Conservation (phyloP, 1,140 invertebrate species). For the Protaetia brevitarsis region DNA sequence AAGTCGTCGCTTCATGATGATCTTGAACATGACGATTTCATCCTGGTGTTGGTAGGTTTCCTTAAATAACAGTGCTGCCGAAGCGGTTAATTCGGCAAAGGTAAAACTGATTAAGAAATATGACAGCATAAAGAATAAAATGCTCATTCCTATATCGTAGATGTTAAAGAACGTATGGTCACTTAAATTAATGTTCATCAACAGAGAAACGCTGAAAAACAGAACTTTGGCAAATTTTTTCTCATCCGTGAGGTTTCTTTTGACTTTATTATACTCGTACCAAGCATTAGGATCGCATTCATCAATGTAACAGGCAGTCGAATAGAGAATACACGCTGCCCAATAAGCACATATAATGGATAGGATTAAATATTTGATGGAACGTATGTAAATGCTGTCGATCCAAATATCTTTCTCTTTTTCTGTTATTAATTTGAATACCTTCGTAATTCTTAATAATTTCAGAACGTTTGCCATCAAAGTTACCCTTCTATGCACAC, state of each 20-base stretch:
- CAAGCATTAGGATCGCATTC: neutral
- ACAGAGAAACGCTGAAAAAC: neutral
- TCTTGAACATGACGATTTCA: conserved; percentile 21
- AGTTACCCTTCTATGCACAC: neutral
- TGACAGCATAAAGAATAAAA: neutral
- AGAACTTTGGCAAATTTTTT: neutral
- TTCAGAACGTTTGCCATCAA: conserved; percentile 14
- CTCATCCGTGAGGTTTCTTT: neutral
- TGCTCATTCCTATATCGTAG: neutral
- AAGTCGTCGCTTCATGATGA: conserved; percentile 5
- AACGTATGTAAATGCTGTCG: neutral
- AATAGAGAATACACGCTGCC: neutral
- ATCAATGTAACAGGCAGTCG: neutral
- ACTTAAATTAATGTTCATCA: neutral
- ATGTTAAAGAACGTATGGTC: neutral
- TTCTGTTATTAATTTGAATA: conserved; percentile 19
- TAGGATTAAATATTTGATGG: conserved; percentile 24
- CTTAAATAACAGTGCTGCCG: neutral
- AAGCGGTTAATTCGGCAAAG: conserved; percentile 7
- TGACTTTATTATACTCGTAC: neutral
- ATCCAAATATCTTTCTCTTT: conserved; percentile 21
- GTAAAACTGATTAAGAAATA: conserved; percentile 4
- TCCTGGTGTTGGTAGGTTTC: conserved; percentile 7
- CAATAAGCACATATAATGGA: conserved; percentile 22
- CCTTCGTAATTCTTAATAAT: conserved; percentile 25